Evolutionary conservation across 1,140 invertebrate species (phyloP), one percentile per base, ranked within the genome.

Genomic region (Trachymyrmex septentrionalis): DNA sequence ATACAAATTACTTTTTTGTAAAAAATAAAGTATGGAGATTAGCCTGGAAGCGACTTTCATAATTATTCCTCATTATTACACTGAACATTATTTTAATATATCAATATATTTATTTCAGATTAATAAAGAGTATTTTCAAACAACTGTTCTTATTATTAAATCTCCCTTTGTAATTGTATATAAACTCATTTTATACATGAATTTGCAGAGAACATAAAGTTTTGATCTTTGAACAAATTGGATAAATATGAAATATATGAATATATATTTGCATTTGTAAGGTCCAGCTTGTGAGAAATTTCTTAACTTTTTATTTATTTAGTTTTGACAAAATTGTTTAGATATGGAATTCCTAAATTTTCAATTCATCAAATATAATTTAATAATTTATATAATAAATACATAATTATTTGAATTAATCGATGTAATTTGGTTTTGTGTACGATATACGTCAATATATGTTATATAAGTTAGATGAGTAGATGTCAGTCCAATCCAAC

Each of bases 41-140:
- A 81, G 92, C 87, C 84, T 30, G 66, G 93, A 94, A 94, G 93
- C 93, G 92, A 93, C 91, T 89, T 57, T 77, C 4, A n/a, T 64
- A 73, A 86, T 3, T 61, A 57, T 16, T 24, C 50, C 27, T 61
- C 5, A 19, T 21, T 34, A 77, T 53, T 3, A 84, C 19, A 66
- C 21, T 61, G 0, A 63, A 61, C 21, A 1, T 6, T 67, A 63
- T 85, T 81, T 86, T 91, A 91, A 91, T 73, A 30, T 64, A 88
- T 84, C 5, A 30, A 63, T 90, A 69, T 88, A 73, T 86, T 92
- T 92, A 92, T 94, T 94, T 94, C 93, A 94, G 93, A 21, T 67
- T 66, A 93, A 93, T 93, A 92, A 93, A 93, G 50, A 19, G 3
- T 38, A 57, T 76, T 2, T 63, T 30, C 24, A 87, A 64, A 34